Conservation (phyloP, 2,888 invertebrate species). For the Embidobia sp. region DNA sequence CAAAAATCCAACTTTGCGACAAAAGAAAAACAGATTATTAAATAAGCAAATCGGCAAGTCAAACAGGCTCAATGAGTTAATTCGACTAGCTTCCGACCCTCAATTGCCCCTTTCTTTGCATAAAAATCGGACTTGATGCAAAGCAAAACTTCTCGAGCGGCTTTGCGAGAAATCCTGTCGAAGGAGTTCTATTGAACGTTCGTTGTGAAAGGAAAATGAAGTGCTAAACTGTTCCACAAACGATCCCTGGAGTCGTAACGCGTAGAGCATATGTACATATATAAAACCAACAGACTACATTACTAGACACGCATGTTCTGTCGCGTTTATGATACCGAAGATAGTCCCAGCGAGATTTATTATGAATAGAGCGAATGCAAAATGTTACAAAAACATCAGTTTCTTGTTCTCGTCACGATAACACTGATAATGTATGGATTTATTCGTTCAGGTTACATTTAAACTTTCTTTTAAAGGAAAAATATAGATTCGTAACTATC, state of each 20-base stretch:
- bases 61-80: too few species aligned
- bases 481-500: too few species aligned
- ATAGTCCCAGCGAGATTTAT: conserved; percentile 22
- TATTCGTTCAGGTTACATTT: too few species aligned
- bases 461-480: too few species aligned
- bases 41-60: too few species aligned
- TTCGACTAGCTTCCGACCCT: too few species aligned
- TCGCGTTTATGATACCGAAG: conserved; percentile 12
- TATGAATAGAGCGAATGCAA: conserved; percentile 12
- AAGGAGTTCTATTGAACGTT: conserved; percentile 39
- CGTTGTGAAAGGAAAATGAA: conserved; percentile 60
- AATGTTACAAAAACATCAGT: not conserved
- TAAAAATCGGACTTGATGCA: too few species aligned
- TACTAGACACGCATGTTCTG: conserved; percentile 34
- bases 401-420: too few species aligned
- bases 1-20: too few species aligned
- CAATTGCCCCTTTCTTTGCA: too few species aligned
- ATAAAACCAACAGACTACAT: conserved; percentile 24
- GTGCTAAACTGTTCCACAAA: conserved; percentile 53
- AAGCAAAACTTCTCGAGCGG: not conserved
- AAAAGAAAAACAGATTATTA: too few species aligned
- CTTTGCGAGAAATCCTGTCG: conserved; percentile 6
- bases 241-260: conserved; percentile 51
- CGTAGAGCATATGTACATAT: conserved; percentile 11
- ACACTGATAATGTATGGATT: not conserved